phyloP scores from a whole-genome alignment of 2,113 vertebrate species.

The Grus americana region DNA sequence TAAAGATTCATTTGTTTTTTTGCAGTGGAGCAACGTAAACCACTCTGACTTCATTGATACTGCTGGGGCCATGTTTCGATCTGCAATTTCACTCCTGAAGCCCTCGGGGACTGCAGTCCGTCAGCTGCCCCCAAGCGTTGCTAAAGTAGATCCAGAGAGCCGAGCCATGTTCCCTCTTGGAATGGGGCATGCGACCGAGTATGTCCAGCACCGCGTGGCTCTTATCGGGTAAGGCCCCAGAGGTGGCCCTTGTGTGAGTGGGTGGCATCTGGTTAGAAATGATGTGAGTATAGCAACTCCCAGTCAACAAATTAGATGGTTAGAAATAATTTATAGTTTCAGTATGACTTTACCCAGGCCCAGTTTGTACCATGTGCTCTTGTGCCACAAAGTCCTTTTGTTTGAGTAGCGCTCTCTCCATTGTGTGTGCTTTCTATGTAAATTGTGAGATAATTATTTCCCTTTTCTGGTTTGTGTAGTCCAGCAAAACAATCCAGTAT shows the following conservation, averaged over 20 bases:
- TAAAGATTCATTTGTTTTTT: background rate
- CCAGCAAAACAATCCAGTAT: background rate
- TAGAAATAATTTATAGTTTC: background rate
- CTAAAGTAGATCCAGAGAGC: constrained; percentile 83
- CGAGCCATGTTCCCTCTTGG: constrained; percentile 90
- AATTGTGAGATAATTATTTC: background rate
- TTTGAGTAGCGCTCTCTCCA: background rate
- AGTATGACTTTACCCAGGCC: background rate
- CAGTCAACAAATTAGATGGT: background rate
- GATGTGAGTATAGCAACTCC: background rate
- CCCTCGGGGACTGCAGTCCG: constrained; percentile 85
- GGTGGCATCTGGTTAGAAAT: rapidly evolving
- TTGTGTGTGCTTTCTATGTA: background rate
- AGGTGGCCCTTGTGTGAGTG: background rate
- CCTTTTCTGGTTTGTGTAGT: background rate
- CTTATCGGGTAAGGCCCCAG: constrained; percentile 86
- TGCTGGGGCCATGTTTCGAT: constrained; percentile 83
- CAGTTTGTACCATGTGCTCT: background rate
- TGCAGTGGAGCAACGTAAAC: constrained; percentile 93
- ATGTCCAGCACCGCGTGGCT: constrained; percentile 87
- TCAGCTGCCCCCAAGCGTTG: constrained; percentile 93
- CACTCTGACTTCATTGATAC: constrained; percentile 90
- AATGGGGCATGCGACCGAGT: constrained; percentile 91
- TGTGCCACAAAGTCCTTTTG: background rate
- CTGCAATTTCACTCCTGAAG: constrained; percentile 81